A percentile compares a stretch with the other conserved stretches of the same genome.
Conservation (phyloP, 2,113 vertebrate species). For the Nothobranchius furzeri region DNA sequence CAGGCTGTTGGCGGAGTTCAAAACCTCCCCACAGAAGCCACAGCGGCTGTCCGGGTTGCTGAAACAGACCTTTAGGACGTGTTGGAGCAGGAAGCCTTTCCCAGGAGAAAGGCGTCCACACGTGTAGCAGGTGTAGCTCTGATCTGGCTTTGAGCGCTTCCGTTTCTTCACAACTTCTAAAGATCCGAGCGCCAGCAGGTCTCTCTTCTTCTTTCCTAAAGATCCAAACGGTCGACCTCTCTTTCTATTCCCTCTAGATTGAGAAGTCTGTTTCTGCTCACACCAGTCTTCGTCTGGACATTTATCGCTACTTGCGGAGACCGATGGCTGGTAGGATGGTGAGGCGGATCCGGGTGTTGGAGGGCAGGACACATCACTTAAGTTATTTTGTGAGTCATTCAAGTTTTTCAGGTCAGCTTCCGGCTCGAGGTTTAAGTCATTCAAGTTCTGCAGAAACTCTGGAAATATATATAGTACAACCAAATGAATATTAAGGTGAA, state of each 20-base stretch:
- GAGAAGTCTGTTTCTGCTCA: not conserved
- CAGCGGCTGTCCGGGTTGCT: constrained; percentile 29
- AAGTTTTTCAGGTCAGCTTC: too few relatives aligned
- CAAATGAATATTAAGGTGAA: too few relatives aligned
- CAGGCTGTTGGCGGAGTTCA: not conserved
- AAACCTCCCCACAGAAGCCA: constrained; percentile 42
- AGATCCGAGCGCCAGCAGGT: not conserved
- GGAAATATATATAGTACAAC: too few relatives aligned
- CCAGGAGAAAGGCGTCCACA: constrained; percentile 48
- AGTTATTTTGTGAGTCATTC: too few relatives aligned
- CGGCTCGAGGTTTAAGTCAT: too few relatives aligned
- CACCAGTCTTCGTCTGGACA: too few relatives aligned
- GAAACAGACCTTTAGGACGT: constrained; percentile 44
- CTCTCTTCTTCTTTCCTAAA: constrained; percentile 9
- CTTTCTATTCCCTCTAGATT: not conserved
- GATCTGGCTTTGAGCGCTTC: not conserved
- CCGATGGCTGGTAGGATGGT: too few relatives aligned
- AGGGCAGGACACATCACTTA: too few relatives aligned
- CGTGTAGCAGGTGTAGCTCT: constrained; percentile 26
- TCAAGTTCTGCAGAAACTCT: too few relatives aligned
- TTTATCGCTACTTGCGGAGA: too few relatives aligned
- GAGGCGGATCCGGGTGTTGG: too few relatives aligned
- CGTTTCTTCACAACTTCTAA: not conserved
- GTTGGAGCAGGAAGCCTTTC: constrained; percentile 60
- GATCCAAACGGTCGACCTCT: not conserved